Base-by-base conservation (phyloP, 2,113 vertebrate species). In the Hoplias malabaricus region DNA sequence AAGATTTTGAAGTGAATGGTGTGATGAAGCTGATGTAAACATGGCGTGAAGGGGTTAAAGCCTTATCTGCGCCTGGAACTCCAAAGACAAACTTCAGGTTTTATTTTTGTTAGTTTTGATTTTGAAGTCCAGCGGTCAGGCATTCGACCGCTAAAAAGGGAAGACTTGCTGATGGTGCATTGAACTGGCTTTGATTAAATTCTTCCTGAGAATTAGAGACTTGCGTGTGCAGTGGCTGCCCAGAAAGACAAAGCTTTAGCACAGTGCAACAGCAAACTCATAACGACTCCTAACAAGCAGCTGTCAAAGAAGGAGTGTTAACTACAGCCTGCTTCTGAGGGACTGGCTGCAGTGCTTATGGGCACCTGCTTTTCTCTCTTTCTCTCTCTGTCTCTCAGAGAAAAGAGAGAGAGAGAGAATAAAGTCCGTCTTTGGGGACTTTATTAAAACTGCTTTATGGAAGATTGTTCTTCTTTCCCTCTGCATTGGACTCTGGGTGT, bases 391-490 rank as follows among this genome's bases (percentile, higher is more conserved):
- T n/a, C n/a, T 40, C 14, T 33, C 9, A 68, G 73, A 75, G 21
- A 54, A 23, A 29, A 36, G 4, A 23, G n/a, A 21, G 46, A 48
- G 46, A 48, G n/a, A n/a, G n/a, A n/a, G n/a, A n/a, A 73, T 79
- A 63, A 79, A 86, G 82, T 81, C 83, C 83, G 88, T 86, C 90
- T 87, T 89, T 87, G 88, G 90, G 91, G 90, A 92, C 88, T 90
- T 93, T 90, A 91, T 92, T 93, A 91, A 91, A 91, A 89, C 75
- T 78, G 80, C 85, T 88, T 84, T 86, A 86, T 87, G 88, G 86
- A 67, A 78, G 79, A 87, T 88, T 81, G 84, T 84, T 90, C 87
- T 88, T 88, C 83, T 81, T n/a, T 83, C 83, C 48, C 19, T 46
- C 16, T 71, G 61, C 54, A 65, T 59, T 73, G 33, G 59, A 75